These are phyloP conservation scores for Lepilemur ruficaudatus DNA, from an alignment of 2,797 vertebrate species.

Conservation along the genomic window DNA sequence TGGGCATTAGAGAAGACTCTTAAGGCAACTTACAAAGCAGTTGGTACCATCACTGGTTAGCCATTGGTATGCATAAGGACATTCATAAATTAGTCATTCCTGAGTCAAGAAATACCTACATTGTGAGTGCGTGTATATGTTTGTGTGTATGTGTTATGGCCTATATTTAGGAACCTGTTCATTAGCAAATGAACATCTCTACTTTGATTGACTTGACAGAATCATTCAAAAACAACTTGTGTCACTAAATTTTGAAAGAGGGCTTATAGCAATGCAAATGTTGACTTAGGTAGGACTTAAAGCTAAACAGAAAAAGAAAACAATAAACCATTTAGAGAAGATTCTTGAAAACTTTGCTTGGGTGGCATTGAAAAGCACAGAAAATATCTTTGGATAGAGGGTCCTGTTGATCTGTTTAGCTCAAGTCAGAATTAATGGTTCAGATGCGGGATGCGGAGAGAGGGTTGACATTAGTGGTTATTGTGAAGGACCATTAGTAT, in stretches of 20 bases:
- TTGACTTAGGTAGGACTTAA: conserved; percentile 21
- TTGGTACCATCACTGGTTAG: neutral
- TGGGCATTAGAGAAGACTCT: neutral
- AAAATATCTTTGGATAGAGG: conserved; percentile 19
- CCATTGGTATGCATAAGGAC: neutral
- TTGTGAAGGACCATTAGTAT: neutral
- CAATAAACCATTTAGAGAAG: conserved; percentile 32
- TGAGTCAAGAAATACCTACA: conserved; percentile 25
- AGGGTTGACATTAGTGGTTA: neutral
- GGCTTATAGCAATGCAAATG: neutral
- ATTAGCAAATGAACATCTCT: conserved; percentile 19
- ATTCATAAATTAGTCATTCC: neutral
- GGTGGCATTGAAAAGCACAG: conserved; percentile 43
- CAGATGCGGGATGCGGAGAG: neutral
- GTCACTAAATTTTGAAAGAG: conserved; percentile 32
- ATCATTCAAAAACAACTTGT: conserved; percentile 30
- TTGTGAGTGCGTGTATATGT: neutral
- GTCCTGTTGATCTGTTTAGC: conserved; percentile 13
- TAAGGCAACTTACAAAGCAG: neutral
- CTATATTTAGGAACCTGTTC: neutral
- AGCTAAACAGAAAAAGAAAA: neutral
- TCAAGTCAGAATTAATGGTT: conserved; percentile 34
- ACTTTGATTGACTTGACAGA: conserved; percentile 20
- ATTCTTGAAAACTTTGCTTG: conserved; percentile 10
- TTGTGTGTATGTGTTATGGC: neutral